Base-by-base conservation (phyloP, 1,140 invertebrate species). In the Eupristina koningsbergeri region DNA sequence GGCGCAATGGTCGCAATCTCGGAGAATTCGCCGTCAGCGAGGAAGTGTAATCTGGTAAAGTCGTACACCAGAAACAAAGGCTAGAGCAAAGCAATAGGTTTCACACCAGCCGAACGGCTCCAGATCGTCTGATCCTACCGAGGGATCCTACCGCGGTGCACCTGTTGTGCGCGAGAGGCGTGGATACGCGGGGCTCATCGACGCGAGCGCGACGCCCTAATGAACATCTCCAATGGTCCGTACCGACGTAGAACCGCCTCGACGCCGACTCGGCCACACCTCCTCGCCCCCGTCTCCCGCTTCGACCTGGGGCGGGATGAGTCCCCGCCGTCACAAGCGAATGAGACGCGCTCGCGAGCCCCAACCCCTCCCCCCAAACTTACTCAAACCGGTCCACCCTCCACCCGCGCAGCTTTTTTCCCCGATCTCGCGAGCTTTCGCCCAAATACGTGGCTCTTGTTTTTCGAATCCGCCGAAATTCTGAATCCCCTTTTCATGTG, bases 221-320 rank as follows among this genome's bases (percentile, higher is more conserved):
- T 85, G 89, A 88, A 86, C 86, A 86, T 90, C 88, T 85, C 90
- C 91, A 91, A 91, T 91, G 89, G 91, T 87, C 90, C 90, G 88
- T 89, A 88, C 85, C 86, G 88, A 87, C 86, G 86, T 88, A 86
- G 88, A 90, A 88, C 90, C 91, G 90, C 90, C 89, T 89, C 88
- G 88, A 86, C 87, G 64, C 45, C 64, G 29, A 39, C 63, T 85
- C 87, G 86, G 89, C 89, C 87, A 89, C 89, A 88, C 88, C 88
- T 87, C 85, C 85, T 86, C 83, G 84, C 83, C 73, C 81, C 80
- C 71, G 76, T 74, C 85, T 83, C 83, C 84, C 84, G 83, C 86
- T 80, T 69, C 69, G 50, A 79, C 79, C 76, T 64, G 73, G 69
- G 83, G 80, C 78, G 79, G 19, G 67, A 36, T 36, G 45, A 47